Evolutionary conservation across 2,888 invertebrate species (phyloP).

Genomic region (Lymantria monacha): DNA sequence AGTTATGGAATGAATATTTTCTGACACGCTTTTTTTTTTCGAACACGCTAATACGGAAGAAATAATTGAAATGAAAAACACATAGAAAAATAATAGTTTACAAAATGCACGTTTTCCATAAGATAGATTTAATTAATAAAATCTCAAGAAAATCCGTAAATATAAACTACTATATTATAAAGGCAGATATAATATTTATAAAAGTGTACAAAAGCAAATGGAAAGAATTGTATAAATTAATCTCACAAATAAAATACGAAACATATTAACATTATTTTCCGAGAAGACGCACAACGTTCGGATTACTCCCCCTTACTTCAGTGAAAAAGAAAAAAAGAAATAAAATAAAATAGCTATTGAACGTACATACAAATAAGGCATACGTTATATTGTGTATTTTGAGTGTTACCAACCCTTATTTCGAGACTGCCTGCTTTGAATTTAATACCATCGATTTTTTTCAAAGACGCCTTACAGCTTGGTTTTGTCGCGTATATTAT

Average conservation of each 20-base stretch:
- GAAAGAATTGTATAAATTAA: conserved; percentile 13
- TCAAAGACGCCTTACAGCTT: conserved; percentile 27
- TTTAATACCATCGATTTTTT: conserved; percentile 56
- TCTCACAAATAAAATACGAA: conserved; percentile 19
- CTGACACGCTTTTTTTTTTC: too few species aligned
- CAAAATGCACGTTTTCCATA: too few species aligned
- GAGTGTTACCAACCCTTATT: conserved; percentile 47
- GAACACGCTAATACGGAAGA: too few species aligned
- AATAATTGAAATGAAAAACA: too few species aligned
- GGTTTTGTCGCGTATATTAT: conserved; percentile 30
- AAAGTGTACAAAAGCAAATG: background rate
- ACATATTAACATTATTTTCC: conserved; percentile 30
- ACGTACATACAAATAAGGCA: conserved; percentile 50
- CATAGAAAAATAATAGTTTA: too few species aligned
- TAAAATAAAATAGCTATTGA: conserved; percentile 44
- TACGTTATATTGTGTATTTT: conserved; percentile 47
- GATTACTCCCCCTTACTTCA: conserved; percentile 38
- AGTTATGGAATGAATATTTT: too few species aligned
- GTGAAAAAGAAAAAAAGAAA: conserved; percentile 25
- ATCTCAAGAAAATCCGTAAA: background rate
- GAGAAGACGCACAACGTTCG: conserved; percentile 21
- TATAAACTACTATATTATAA: background rate
- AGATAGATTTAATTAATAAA: too few species aligned
- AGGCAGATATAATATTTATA: background rate
- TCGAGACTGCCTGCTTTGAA: conserved; percentile 48